A percentile compares a stretch with the other conserved stretches of the same genome.
Evolutionary conservation across 2,797 vertebrate species (phyloP).

Genomic region (Sebastes itinus): DNA sequence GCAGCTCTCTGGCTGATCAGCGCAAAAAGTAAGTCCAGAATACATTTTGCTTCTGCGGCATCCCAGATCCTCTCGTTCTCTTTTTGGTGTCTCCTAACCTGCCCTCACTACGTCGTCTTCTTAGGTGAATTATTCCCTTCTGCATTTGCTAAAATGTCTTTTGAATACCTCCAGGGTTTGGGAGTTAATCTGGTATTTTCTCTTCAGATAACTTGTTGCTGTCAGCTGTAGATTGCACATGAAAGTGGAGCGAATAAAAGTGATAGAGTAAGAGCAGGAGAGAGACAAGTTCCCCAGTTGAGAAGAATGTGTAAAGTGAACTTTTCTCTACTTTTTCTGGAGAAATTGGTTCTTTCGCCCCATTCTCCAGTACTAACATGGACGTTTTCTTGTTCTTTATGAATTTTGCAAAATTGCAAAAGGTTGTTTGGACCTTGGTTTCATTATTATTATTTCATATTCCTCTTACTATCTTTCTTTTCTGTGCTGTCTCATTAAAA

Average conservation of each 20-base stretch:
- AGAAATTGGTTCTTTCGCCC: background rate
- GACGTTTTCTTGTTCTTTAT: background rate
- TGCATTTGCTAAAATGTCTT: background rate
- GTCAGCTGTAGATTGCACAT: background rate
- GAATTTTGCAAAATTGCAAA: background rate
- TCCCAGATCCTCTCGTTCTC: background rate
- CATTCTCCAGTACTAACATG: background rate
- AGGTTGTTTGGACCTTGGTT: background rate
- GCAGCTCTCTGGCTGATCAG: conserved; percentile 92
- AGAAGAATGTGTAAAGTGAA: background rate
- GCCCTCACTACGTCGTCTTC: background rate
- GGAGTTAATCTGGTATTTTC: background rate
- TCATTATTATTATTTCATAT: background rate
- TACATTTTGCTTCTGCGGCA: background rate
- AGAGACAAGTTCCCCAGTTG: background rate
- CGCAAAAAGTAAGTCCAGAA: conserved; percentile 88
- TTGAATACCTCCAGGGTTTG: background rate
- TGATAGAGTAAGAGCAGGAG: background rate
- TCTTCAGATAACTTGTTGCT: background rate
- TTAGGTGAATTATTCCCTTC: background rate
- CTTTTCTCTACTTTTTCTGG: background rate
- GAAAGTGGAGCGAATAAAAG: background rate
- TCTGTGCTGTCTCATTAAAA: background rate
- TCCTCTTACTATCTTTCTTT: background rate
- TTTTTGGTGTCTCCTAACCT: background rate